Evolutionary conservation across 2,797 vertebrate genomes (phyloP), one percentile per base, ranked within the genome.

Genomic region (Typhlichthys eigenmanni): DNA sequence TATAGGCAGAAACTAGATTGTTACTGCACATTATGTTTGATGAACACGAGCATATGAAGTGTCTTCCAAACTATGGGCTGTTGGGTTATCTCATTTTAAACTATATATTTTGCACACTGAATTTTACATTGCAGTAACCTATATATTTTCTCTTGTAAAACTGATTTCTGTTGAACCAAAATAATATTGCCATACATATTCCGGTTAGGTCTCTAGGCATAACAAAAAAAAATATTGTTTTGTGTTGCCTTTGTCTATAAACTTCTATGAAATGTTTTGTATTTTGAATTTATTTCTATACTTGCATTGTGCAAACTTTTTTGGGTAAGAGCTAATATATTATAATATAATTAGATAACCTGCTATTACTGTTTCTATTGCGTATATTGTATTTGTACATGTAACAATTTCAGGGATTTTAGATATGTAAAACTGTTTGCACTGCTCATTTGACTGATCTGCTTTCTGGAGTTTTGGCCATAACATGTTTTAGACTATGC

Each of bases 1-100:
- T 43, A 58, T 1, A 45, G 74, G 81, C 82, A 85, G 82, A 79
- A 84, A 49, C 48, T 67, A 58, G 54, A 58, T 71, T 54, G n/a
- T 65, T 24, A 60, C 38, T 38, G 14, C 38, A 43, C 29, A 51
- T 17, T 45, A 1, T n/a, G 46, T 38, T 38, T 8, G 1, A 24
- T 3, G 24, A 38, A 38, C 34, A 38, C 34, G 34, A 38, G 34
- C 34, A 38, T 38, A 38, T 38, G 34, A 38, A 9, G 34, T 38
- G 34, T 38, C 34, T 38, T 38, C 34, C 34, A 38, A 38, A 38
- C 34, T 9, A 9, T 38, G 34, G 34, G 4, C 34, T 38, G 34
- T 38, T 2, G 34, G 34, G 34, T 38, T 7, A 1, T 38, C 8
- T 38, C 8, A 38, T 38, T 38, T 38, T 38, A 38, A 38, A 38